Percentiles rank a stretch among this genome's conserved stretches.
Evolutionary conservation across 2,888 invertebrate species (phyloP).

Genomic region (Brachyptera risi): DNA sequence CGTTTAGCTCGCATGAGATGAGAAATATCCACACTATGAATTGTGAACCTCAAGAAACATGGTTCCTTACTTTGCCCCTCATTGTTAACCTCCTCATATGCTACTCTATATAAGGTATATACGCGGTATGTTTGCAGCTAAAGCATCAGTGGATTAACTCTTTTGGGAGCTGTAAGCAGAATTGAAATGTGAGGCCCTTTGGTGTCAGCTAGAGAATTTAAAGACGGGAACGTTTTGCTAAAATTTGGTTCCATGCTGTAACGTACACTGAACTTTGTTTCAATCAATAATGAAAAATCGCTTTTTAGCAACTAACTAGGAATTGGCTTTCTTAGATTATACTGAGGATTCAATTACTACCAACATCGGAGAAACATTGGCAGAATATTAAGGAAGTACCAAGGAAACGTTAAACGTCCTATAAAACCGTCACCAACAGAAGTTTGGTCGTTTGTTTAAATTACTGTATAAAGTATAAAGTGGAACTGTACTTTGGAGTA

Average conservation of each 20-base stretch:
- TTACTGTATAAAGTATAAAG: constrained; percentile 8
- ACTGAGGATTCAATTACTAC: not conserved
- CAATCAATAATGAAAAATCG: not conserved
- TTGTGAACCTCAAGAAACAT: constrained; percentile 15
- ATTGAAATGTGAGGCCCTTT: constrained; percentile 20
- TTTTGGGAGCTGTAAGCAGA: constrained; percentile 16
- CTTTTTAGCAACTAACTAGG: not conserved
- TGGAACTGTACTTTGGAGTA: constrained; percentile 11
- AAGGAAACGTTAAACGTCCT: constrained; percentile 2
- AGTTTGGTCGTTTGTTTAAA: constrained; percentile 12
- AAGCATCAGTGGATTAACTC: constrained; percentile 7
- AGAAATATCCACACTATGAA: constrained; percentile 16
- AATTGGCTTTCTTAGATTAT: not conserved
- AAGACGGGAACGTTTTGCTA: not conserved
- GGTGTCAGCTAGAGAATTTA: not conserved
- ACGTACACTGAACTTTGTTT: not conserved
- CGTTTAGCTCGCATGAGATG: not conserved
- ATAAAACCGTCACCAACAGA: constrained; percentile 15
- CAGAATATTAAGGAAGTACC: constrained; percentile 10
- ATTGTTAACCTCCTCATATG: constrained; percentile 13
- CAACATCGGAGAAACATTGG: constrained; percentile 1
- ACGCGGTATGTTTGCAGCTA: not conserved
- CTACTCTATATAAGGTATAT: not conserved
- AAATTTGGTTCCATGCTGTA: constrained; percentile 4
- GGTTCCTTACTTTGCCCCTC: constrained; percentile 20